A percentile compares a stretch with the other conserved stretches of the same genome.
phyloP scores from a whole-genome alignment of 2,888 invertebrate genomes.

The Lochmaea crataegi region DNA sequence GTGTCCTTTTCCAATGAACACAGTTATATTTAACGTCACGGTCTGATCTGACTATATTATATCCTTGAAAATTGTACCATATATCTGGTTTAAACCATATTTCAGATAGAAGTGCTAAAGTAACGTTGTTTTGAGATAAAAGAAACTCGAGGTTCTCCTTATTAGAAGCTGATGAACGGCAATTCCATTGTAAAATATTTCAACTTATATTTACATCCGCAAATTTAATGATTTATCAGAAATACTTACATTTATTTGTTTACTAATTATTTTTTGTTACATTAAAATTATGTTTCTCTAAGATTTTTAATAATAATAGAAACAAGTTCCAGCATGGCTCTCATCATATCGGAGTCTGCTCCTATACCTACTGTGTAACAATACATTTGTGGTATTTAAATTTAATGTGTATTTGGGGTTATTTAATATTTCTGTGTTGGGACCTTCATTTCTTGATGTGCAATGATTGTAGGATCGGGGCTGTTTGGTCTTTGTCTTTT shows the following conservation, averaged over 20 bases:
- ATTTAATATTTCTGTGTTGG: not conserved
- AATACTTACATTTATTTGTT: not conserved
- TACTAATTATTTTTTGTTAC: not conserved
- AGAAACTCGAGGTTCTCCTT: not conserved
- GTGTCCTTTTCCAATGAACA: too few species aligned
- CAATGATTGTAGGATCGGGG: not conserved
- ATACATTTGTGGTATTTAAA: not conserved
- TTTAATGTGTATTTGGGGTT: not conserved
- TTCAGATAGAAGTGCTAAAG: not conserved
- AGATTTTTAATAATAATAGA: too few species aligned
- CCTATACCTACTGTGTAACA: too few species aligned
- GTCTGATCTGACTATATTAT: not conserved
- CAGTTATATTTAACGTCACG: too few species aligned
- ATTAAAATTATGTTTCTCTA: not conserved
- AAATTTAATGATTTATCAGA: not conserved
- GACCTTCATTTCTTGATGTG: not conserved
- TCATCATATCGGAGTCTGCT: too few species aligned
- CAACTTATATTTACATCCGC: not conserved
- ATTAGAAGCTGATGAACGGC: not conserved
- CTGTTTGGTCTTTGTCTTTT: too few species aligned
- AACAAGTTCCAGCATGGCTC: too few species aligned
- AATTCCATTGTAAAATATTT: not conserved
- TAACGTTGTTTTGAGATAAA: not conserved
- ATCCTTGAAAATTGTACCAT: not conserved
- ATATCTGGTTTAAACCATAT: not conserved